Evolutionary conservation across 37 sponge, comb jelly and placozoan species (phyloP).

Genomic region (Sycon ciliatum): DNA sequence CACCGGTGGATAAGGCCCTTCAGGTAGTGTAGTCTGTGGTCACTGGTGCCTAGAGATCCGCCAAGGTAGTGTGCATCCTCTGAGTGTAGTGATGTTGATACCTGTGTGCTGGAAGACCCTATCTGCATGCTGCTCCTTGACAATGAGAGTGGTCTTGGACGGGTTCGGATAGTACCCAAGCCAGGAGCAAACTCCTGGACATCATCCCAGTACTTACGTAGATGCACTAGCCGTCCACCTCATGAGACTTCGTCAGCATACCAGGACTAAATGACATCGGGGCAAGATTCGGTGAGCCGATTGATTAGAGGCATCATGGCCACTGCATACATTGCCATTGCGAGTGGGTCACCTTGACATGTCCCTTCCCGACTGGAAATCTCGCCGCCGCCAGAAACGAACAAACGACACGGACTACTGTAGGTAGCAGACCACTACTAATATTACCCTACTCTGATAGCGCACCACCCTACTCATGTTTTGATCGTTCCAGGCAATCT

Average conservation of each 20-base stretch:
- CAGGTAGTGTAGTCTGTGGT: slow-evolving; percentile 27
- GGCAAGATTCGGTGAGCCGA: not conserved
- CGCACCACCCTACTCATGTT: no score
- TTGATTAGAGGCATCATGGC: slow-evolving; percentile 34
- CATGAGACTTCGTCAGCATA: slow-evolving; percentile 49
- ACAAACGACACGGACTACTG: no score
- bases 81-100: slow-evolving; percentile 29
- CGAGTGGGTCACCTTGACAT: no score
- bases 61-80: slow-evolving; percentile 45
- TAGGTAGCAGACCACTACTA: no score
- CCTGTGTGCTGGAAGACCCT: slow-evolving; percentile 36
- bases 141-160: slow-evolving; percentile 39
- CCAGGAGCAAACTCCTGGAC: slow-evolving; percentile 13
- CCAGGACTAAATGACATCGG: slow-evolving; percentile 36
- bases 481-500: no score
- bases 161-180: slow-evolving; percentile 46
- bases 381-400: no score
- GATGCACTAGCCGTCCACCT: slow-evolving; percentile 20
- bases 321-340: no score
- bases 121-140: slow-evolving; percentile 30
- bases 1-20: slow-evolving; percentile 19
- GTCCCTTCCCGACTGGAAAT: no score
- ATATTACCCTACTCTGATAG: no score
- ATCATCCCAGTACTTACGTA: slow-evolving; percentile 33
- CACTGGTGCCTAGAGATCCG: slow-evolving; percentile 32